Conservation (phyloP, 2,888 invertebrate species). For the Clusia tigrina region DNA sequence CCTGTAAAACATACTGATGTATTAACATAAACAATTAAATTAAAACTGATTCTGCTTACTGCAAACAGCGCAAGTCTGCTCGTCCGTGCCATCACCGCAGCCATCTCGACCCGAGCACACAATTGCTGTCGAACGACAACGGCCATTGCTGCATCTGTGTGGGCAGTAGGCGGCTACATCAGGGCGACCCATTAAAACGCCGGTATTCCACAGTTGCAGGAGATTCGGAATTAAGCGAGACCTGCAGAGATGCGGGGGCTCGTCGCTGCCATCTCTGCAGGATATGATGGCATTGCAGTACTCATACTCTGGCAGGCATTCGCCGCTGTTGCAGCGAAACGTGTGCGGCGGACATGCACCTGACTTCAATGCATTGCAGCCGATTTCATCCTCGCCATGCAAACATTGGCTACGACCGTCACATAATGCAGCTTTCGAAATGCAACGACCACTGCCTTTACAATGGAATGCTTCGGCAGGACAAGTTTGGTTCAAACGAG, state of each 20-base stretch:
- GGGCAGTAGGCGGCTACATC: conserved; percentile 70
- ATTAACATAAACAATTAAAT: neutral
- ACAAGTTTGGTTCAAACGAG: conserved; percentile 66
- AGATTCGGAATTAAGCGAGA: conserved; percentile 65
- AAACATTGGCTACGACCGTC: conserved; percentile 82
- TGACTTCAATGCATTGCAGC: conserved; percentile 69
- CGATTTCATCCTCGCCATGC: conserved; percentile 78
- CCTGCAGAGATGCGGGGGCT: conserved; percentile 79
- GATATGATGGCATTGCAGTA: conserved; percentile 90
- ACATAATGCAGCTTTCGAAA: conserved; percentile 81
- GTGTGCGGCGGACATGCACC: conserved; percentile 80
- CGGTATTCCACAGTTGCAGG: conserved; percentile 56
- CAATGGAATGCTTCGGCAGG: conserved; percentile 79
- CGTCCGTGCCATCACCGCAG: conserved; percentile 90
- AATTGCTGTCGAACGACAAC: conserved; percentile 88
- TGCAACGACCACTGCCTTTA: conserved; percentile 73
- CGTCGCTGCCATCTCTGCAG: conserved; percentile 89
- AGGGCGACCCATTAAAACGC: conserved; percentile 47
- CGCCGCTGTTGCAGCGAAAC: conserved; percentile 85
- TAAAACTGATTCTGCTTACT: conserved; percentile 71
- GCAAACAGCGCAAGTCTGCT: conserved; percentile 83
- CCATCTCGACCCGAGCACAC: conserved; percentile 90
- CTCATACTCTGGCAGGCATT: conserved; percentile 88
- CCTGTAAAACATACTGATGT: conserved; percentile 60
- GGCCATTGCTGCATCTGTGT: conserved; percentile 84